A percentile compares a stretch with the other conserved stretches of the same genome.
phyloP scores from a whole-genome alignment of 92 coral and sea anemone genomes.

The Porites divaricata region DNA sequence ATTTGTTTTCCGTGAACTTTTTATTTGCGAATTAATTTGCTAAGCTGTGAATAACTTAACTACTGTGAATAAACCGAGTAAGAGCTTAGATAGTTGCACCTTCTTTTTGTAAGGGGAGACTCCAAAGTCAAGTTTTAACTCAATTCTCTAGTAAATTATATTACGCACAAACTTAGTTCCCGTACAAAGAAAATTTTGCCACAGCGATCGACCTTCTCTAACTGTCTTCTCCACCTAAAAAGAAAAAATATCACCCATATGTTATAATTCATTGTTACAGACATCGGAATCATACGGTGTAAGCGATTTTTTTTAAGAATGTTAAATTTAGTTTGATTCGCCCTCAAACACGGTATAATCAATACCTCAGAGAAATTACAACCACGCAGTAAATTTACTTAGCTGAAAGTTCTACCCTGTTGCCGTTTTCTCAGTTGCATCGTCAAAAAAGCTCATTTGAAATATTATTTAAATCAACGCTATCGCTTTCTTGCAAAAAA shows the following conservation, averaged over 20 bases:
- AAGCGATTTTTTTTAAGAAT: no score
- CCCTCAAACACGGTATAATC: no score
- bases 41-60: constrained; percentile 21
- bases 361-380: no score
- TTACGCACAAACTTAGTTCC: background rate
- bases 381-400: no score
- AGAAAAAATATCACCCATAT: background rate
- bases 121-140: background rate
- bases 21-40: constrained; percentile 19
- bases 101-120: background rate
- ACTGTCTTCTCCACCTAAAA: background rate
- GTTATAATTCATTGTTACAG: background rate
- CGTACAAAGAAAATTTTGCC: no score
- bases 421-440: background rate
- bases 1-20: background rate
- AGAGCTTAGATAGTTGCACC: no score
- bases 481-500: no score
- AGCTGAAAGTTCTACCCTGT: background rate
- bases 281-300: background rate
- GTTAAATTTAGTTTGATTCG: no score
- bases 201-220: no score
- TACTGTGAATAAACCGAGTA: background rate
- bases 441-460: no score
- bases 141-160: background rate
- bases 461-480: no score